phyloP scores from a whole-genome alignment of 2,888 invertebrate genomes.

The Drosophila limbata region DNA sequence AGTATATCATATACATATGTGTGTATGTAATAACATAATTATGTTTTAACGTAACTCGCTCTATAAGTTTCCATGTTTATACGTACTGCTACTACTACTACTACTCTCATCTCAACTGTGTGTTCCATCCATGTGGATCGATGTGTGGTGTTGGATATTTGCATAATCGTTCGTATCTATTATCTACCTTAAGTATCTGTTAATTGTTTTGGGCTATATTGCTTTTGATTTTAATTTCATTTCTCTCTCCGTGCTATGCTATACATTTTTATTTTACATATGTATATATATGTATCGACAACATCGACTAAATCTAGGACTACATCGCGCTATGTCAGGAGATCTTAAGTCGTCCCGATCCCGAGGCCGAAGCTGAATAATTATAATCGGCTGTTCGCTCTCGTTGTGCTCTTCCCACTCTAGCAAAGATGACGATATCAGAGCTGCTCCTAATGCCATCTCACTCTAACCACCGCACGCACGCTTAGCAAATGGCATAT shows the following conservation, averaged over 20 bases:
- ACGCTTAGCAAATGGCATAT: conserved; percentile 11
- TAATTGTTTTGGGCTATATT: conserved; percentile 36
- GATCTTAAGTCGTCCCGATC: conserved; percentile 84
- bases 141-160: conserved; percentile 21
- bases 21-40: conserved; percentile 7
- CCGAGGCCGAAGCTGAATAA: conserved; percentile 76
- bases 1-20: conserved; percentile 5
- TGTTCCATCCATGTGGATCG: conserved; percentile 31
- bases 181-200: conserved; percentile 24
- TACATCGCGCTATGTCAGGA: conserved; percentile 85
- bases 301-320: conserved; percentile 72
- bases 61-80: conserved; percentile 16
- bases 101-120: conserved; percentile 27
- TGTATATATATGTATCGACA: conserved; percentile 13
- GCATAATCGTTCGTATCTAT: not conserved
- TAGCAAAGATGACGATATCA: conserved; percentile 20
- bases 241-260: conserved; percentile 54
- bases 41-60: conserved; percentile 10
- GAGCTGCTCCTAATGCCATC: conserved; percentile 40
- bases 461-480: conserved; percentile 40
- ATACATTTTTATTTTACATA: conserved; percentile 32
- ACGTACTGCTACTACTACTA: conserved; percentile 5
- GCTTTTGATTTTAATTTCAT: conserved; percentile 32
- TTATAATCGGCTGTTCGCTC: conserved; percentile 4
- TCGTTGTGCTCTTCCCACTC: conserved; percentile 28